phyloP scores from a whole-genome alignment of 2,888 invertebrate species.

The Meteorus colon region DNA sequence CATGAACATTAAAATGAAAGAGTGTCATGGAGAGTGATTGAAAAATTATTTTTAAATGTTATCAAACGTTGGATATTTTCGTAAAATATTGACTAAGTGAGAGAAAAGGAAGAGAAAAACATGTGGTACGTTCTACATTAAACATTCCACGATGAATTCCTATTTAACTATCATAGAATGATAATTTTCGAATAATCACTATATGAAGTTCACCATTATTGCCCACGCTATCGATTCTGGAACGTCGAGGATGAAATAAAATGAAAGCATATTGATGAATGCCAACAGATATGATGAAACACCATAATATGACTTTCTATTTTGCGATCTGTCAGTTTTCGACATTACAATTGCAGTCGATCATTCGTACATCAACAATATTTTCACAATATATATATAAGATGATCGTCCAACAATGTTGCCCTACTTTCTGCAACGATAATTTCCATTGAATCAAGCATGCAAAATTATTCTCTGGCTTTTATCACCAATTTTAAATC shows the following conservation, averaged over 20 bases:
- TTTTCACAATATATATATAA: not conserved
- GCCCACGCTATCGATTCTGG: not conserved
- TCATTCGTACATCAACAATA: slow-evolving; percentile 35
- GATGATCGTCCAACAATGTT: not conserved
- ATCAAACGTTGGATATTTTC: not conserved
- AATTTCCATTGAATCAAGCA: not conserved
- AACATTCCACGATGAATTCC: not conserved
- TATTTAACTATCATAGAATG: not conserved
- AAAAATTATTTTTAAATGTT: slow-evolving; percentile 3
- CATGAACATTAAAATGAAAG: slow-evolving; percentile 13
- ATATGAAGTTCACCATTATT: not conserved
- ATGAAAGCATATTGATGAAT: slow-evolving; percentile 29
- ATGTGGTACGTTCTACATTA: not conserved
- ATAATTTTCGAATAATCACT: not conserved
- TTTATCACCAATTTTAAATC: not conserved
- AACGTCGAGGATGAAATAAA: not conserved
- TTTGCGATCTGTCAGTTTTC: not conserved
- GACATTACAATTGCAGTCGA: slow-evolving; percentile 30
- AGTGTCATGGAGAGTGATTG: slow-evolving; percentile 5
- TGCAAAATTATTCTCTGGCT: not conserved
- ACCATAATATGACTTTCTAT: not conserved
- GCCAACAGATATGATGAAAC: slow-evolving; percentile 40
- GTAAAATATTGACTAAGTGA: not conserved
- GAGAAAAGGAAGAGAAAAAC: not conserved
- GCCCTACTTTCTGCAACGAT: not conserved